These are phyloP conservation scores for Naja naja DNA, from an alignment of 2,113 vertebrate genomes.

Conservation along the genomic window DNA sequence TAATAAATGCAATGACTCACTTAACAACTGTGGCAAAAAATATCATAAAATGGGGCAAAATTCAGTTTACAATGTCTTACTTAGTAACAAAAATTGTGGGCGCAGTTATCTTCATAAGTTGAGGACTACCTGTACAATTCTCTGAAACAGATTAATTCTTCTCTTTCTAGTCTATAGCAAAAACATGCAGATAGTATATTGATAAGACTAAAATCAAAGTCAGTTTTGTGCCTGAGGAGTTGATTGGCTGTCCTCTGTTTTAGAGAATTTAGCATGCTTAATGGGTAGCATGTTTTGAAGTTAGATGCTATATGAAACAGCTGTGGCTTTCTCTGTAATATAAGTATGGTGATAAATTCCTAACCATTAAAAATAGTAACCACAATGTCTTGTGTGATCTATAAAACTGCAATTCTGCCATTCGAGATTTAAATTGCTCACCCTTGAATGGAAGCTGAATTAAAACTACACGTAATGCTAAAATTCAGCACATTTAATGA, in stretches of 20 bases:
- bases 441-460: background rate
- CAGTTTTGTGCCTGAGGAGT: background rate
- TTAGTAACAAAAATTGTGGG: background rate
- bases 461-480: constrained; percentile 22
- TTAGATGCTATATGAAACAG: background rate
- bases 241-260: background rate
- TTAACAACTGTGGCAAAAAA: background rate
- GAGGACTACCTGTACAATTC: background rate
- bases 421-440: constrained; percentile 12
- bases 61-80: background rate
- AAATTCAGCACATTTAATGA: constrained; percentile 40
- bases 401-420: background rate
- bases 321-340: fast-evolving
- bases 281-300: background rate
- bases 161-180: background rate
- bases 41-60: background rate
- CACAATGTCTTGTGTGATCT: constrained; percentile 15
- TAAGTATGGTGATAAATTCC: background rate
- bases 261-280: background rate
- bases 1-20: background rate
- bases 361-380: background rate
- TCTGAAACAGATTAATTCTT: background rate
- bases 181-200: background rate
- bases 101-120: background rate
- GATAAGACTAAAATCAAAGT: background rate